phyloP scores from a whole-genome alignment of 2,797 vertebrate species.

The Anguilla marmorata region DNA sequence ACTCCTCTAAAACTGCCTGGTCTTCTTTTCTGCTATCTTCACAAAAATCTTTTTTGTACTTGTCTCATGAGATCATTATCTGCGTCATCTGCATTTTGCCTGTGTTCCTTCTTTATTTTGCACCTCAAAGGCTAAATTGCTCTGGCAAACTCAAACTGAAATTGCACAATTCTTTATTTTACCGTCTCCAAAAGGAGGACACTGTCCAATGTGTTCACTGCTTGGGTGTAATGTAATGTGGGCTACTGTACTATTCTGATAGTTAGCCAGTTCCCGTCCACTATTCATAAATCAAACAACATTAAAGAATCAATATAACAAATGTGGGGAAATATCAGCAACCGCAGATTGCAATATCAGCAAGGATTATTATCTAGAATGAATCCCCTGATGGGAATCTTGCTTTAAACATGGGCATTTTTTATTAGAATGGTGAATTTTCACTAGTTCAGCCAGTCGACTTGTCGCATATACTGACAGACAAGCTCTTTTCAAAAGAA shows the following conservation, averaged over 20 bases:
- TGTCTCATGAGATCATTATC: background rate
- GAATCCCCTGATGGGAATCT: background rate
- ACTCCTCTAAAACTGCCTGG: background rate
- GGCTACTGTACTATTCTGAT: background rate
- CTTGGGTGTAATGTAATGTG: background rate
- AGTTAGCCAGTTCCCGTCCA: background rate
- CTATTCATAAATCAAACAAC: background rate
- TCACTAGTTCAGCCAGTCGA: background rate
- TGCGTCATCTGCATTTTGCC: background rate
- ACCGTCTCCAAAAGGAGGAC: background rate
- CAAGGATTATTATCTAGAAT: background rate
- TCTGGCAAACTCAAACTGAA: background rate
- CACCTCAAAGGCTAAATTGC: background rate
- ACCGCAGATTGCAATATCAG: background rate
- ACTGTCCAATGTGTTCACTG: background rate
- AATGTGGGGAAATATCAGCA: background rate
- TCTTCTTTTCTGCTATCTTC: background rate
- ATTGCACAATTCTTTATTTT: background rate
- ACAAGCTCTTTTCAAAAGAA: background rate
- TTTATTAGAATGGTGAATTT: background rate
- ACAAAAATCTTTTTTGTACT: background rate
- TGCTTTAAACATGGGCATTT: background rate
- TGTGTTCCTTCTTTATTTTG: slow-evolving; percentile 4
- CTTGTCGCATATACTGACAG: background rate
- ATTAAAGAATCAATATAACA: background rate